Conservation (phyloP, 2,888 invertebrate species). For the Amiota communis region DNA sequence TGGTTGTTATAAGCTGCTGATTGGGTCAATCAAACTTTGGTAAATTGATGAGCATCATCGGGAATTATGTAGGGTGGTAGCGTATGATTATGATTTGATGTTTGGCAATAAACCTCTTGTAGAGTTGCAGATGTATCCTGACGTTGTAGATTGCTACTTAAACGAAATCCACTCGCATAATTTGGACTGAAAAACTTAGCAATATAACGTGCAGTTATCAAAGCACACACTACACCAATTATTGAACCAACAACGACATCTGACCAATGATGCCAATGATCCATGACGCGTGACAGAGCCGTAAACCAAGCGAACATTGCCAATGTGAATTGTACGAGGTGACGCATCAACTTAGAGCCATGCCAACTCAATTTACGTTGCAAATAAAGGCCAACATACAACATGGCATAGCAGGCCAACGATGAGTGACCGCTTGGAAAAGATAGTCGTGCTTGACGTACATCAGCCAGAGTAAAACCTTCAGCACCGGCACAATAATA, state of each 20-base stretch:
- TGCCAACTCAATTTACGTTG: constrained; percentile 88
- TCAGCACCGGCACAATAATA: constrained; percentile 78
- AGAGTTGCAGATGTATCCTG: constrained; percentile 63
- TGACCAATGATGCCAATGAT: constrained; percentile 70
- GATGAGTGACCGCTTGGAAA: constrained; percentile 95
- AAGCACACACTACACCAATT: constrained; percentile 55
- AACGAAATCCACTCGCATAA: constrained; percentile 15
- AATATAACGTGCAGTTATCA: constrained; percentile 60
- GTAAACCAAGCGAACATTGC: constrained; percentile 68
- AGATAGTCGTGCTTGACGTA: constrained; percentile 86
- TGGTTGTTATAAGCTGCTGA: constrained; percentile 7
- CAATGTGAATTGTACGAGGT: constrained; percentile 80
- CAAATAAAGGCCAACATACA: constrained; percentile 88
- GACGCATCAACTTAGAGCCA: constrained; percentile 84
- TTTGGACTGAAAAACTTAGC: constrained; percentile 48
- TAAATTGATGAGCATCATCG: constrained; percentile 56
- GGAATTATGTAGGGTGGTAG: constrained; percentile 56
- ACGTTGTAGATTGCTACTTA: constrained; percentile 35
- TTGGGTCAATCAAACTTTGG: constrained; percentile 58
- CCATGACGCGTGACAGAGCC: constrained; percentile 64
- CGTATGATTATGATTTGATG: constrained; percentile 50
- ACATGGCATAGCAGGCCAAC: constrained; percentile 87
- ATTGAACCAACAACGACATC: constrained; percentile 62
- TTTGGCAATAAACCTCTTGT: constrained; percentile 53
- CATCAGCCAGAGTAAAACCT: constrained; percentile 74